Conservation (phyloP, 2,797 vertebrate species). For the Parotocinclus haroldoi region DNA sequence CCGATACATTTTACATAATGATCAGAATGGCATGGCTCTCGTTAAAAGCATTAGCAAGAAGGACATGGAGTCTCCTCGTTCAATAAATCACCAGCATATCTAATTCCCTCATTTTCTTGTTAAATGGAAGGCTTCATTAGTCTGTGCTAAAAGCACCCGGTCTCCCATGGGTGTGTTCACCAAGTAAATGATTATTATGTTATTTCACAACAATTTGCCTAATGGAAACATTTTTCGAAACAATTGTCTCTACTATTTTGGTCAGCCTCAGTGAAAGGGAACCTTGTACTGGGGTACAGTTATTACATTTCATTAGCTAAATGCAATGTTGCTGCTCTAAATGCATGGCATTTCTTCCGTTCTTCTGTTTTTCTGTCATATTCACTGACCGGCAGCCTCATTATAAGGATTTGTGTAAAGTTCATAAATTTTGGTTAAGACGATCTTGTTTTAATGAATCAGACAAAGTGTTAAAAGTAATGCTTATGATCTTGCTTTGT, state of each 20-base stretch:
- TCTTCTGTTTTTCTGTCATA: no score
- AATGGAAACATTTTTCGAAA: constrained; percentile 34
- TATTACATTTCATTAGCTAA: no score
- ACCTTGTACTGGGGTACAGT: no score
- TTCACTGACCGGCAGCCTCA: no score
- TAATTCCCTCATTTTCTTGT: constrained; percentile 34
- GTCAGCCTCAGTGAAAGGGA: no score
- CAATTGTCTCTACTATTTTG: constrained; percentile 2
- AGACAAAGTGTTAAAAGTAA: no score
- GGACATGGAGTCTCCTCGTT: constrained; percentile 32
- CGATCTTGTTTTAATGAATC: no score
- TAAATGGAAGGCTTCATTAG: constrained; percentile 44
- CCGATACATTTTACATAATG: neutral
- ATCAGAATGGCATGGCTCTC: constrained; percentile 10
- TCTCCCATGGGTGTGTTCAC: constrained; percentile 26
- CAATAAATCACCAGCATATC: constrained; percentile 36
- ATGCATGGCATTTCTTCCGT: no score
- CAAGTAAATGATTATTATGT: constrained; percentile 41
- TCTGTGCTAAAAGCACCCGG: constrained; percentile 21
- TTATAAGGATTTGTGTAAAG: no score
- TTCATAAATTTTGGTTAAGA: no score
- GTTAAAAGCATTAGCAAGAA: constrained; percentile 35
- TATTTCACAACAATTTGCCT: constrained; percentile 35
- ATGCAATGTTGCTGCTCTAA: no score
- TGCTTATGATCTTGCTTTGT: neutral